Percentiles rank a stretch among this genome's conserved stretches.
phyloP scores from a whole-genome alignment of 2,888 invertebrate genomes.

The Zaprionus bogoriensis region DNA sequence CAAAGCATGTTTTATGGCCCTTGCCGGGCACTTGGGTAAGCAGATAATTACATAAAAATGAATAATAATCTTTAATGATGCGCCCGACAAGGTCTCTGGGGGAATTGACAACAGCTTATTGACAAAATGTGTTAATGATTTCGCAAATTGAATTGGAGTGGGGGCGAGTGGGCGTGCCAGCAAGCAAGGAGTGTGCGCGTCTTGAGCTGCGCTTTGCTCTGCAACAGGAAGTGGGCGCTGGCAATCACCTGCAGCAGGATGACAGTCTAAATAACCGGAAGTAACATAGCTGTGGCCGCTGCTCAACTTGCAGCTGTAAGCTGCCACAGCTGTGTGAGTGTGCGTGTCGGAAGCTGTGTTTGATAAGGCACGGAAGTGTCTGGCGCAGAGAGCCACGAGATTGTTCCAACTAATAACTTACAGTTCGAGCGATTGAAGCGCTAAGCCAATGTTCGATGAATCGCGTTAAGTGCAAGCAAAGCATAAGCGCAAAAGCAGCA shows the following conservation, averaged over 20 bases:
- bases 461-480: slow-evolving; percentile 40
- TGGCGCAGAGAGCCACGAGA: slow-evolving; percentile 30
- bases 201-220: slow-evolving; percentile 11
- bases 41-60: slow-evolving; percentile 72
- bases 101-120: slow-evolving; percentile 67
- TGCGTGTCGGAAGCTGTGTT: slow-evolving; percentile 51
- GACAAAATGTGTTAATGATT: slow-evolving; percentile 73
- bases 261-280: slow-evolving; percentile 65
- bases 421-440: slow-evolving; percentile 22
- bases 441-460: slow-evolving; percentile 49
- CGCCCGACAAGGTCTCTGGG: slow-evolving; percentile 29
- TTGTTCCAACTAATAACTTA: slow-evolving; percentile 30
- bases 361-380: slow-evolving; percentile 66
- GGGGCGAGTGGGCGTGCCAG: background rate
- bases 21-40: slow-evolving; percentile 46
- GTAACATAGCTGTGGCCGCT: slow-evolving; percentile 32
- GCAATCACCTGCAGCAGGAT: slow-evolving; percentile 62
- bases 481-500: slow-evolving; percentile 15
- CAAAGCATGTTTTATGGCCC: slow-evolving; percentile 31
- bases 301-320: slow-evolving; percentile 48
- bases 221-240: slow-evolving; percentile 39
- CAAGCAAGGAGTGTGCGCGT: background rate
- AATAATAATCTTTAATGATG: slow-evolving; percentile 67
- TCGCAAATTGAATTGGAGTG: slow-evolving; percentile 60
- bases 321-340: slow-evolving; percentile 17